phyloP scores from a whole-genome alignment of 2,888 invertebrate genomes.

The Rotaria macrura region DNA sequence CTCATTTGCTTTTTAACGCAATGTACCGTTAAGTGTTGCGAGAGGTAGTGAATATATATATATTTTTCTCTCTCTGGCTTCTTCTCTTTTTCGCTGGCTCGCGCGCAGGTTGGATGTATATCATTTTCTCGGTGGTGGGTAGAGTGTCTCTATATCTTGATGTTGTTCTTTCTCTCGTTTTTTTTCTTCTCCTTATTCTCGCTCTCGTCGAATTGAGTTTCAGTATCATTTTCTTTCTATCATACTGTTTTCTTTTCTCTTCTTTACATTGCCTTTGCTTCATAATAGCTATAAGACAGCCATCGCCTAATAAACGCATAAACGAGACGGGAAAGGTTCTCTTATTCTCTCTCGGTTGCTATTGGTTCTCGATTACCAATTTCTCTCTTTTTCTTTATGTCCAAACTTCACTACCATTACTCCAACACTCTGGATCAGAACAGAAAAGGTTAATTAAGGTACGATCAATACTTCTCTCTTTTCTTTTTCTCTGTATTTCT shows the following conservation, averaged over 20 bases:
- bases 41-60: constrained; percentile 13
- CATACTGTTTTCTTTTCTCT: constrained; percentile 15
- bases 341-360: neutral
- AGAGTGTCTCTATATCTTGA: constrained; percentile 4
- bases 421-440: constrained; percentile 12
- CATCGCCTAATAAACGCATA: constrained; percentile 3
- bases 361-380: constrained; percentile 15
- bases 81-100: neutral
- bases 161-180: constrained; percentile 16
- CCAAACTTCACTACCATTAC: neutral
- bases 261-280: neutral
- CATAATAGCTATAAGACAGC: constrained; percentile 8
- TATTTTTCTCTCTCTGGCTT: neutral
- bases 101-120: constrained; percentile 9
- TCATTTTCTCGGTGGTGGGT: constrained; percentile 14
- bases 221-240: constrained; percentile 5
- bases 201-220: constrained; percentile 13
- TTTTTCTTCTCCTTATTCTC: neutral
- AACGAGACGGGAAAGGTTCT: neutral
- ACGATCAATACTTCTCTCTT: constrained; percentile 14
- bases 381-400: neutral
- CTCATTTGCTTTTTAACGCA: constrained; percentile 13
- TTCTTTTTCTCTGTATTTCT: constrained; percentile 8
- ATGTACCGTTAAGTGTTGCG: constrained; percentile 17
- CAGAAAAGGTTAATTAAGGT: constrained; percentile 22